These are phyloP conservation scores for Zosterops lateralis DNA, from an alignment of 2,113 vertebrate genomes.

Conservation along the genomic window DNA sequence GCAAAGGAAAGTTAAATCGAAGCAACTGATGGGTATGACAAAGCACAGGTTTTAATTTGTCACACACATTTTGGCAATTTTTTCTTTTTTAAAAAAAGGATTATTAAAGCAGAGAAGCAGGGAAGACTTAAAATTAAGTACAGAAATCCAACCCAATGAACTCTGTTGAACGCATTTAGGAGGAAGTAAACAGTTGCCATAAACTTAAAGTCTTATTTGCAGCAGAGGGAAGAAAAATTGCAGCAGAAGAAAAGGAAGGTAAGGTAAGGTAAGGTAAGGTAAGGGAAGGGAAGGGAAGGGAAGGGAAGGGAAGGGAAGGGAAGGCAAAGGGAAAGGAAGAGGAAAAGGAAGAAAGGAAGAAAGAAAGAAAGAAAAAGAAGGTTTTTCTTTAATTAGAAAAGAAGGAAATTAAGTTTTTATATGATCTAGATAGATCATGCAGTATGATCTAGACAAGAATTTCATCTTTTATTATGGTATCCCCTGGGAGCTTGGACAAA, in stretches of 20 bases:
- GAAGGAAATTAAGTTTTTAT: not conserved
- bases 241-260: accelerated
- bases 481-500: not conserved
- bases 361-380: too few relatives aligned
- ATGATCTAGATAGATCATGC: not conserved
- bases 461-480: not conserved
- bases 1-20: not conserved
- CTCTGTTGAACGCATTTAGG: not conserved
- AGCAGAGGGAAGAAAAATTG: not conserved
- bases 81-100: not conserved
- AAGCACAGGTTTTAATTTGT: not conserved
- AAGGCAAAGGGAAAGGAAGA: too few relatives aligned
- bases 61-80: not conserved
- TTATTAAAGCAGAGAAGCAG: not conserved
- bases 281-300: too few relatives aligned
- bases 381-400: not conserved
- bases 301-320: too few relatives aligned
- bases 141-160: not conserved
- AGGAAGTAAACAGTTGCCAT: not conserved
- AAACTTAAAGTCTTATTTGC: not conserved
- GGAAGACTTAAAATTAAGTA: not conserved
- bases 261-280: accelerated
- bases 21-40: not conserved
- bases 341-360: too few relatives aligned
- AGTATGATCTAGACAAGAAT: not conserved